Evolutionary conservation across 1,140 invertebrate genomes (phyloP).

Genomic region (Papilio polytes): DNA sequence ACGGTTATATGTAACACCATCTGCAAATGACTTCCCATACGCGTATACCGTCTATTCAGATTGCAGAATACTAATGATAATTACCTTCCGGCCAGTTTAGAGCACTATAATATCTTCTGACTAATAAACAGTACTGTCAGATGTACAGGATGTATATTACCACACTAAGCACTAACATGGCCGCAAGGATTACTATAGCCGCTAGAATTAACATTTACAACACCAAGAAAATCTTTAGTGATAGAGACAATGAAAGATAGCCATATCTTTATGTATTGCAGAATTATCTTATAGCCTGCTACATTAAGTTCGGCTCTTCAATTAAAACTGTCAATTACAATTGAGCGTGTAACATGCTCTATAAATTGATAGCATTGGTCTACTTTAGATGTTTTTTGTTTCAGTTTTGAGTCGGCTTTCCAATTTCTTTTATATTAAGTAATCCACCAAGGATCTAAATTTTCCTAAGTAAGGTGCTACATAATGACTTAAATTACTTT

Average conservation of each 20-base stretch:
- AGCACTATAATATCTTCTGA: neutral
- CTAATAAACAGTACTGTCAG: slow-evolving; percentile 15
- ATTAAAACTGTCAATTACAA: too few relatives aligned
- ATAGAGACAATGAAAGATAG: neutral
- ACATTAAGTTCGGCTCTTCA: too few relatives aligned
- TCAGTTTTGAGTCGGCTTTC: too few relatives aligned
- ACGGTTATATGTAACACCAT: neutral
- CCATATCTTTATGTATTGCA: neutral
- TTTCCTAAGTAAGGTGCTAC: too few relatives aligned
- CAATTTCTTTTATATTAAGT: too few relatives aligned
- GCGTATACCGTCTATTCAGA: slow-evolving; percentile 1
- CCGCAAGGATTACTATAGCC: neutral
- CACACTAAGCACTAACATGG: neutral
- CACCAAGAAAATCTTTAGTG: neutral
- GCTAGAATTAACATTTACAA: neutral
- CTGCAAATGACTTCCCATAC: slow-evolving; percentile 7
- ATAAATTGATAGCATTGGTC: too few relatives aligned
- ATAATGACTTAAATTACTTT: too few relatives aligned
- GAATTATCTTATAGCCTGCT: too few relatives aligned
- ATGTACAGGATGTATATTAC: neutral
- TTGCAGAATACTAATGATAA: slow-evolving; percentile 26
- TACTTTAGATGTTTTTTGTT: too few relatives aligned
- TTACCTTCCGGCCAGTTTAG: slow-evolving; percentile 19
- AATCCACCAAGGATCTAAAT: too few relatives aligned
- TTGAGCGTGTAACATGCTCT: too few relatives aligned